Percentiles rank a stretch among this genome's conserved stretches.
Conservation (phyloP, 2,113 vertebrate species). For the Tychaedon coryphoeus region DNA sequence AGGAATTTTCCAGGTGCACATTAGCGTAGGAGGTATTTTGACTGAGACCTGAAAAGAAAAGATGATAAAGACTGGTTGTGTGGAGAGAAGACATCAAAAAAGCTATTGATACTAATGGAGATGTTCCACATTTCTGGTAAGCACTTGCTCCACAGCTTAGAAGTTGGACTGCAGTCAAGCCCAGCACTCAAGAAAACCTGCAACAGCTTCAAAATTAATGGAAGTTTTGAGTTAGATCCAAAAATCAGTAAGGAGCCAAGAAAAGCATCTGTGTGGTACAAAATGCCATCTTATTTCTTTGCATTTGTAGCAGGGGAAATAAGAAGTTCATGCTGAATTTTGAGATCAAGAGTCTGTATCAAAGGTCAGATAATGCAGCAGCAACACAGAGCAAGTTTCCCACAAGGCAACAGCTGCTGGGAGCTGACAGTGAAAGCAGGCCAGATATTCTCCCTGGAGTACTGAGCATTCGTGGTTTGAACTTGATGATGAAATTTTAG, state of each 20-base stretch:
- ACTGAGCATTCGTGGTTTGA: neutral
- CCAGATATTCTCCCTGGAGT: neutral
- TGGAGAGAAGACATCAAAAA: neutral
- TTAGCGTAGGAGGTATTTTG: neutral
- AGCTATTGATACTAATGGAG: neutral
- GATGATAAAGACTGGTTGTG: neutral
- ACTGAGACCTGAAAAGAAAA: neutral
- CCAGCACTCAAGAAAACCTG: neutral
- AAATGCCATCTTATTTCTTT: neutral
- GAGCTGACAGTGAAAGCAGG: neutral
- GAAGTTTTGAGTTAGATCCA: constrained; percentile 15
- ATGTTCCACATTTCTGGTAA: neutral
- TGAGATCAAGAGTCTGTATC: neutral
- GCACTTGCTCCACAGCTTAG: neutral
- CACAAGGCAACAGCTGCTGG: neutral
- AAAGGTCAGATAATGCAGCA: neutral
- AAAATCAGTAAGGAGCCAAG: neutral
- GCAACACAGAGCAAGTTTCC: neutral
- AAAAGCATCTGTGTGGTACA: neutral
- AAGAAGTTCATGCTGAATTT: neutral
- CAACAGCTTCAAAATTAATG: neutral
- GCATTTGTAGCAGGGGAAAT: neutral
- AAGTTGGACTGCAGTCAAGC: neutral
- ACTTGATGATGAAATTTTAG: neutral
- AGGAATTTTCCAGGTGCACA: neutral